Conservation (phyloP, 2,113 vertebrate species). For the Procavia capensis region DNA sequence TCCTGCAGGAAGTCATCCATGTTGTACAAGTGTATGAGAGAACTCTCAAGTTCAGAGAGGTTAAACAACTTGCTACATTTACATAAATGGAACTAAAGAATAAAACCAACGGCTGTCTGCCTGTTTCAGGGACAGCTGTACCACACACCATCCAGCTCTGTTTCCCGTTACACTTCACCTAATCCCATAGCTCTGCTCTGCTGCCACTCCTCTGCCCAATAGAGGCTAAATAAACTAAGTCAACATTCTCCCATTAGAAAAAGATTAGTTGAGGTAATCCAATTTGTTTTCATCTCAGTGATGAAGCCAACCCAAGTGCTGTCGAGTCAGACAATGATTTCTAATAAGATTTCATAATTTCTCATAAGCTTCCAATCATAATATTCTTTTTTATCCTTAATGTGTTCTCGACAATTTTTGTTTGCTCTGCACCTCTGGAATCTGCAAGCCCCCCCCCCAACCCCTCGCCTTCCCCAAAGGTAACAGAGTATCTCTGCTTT, state of each 20-base stretch:
- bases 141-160: background rate
- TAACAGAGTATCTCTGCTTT: conserved; percentile 35
- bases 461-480: background rate
- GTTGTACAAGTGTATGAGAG: background rate
- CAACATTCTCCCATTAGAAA: background rate
- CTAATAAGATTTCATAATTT: background rate
- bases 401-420: background rate
- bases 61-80: background rate
- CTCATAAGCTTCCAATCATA: background rate
- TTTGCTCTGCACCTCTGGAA: background rate
- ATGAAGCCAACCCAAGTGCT: too few species aligned
- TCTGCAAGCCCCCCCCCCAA: background rate
- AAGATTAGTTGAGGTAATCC: background rate
- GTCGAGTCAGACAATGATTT: background rate
- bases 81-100: background rate
- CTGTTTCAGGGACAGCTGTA: background rate
- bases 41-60: background rate
- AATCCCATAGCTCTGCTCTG: background rate
- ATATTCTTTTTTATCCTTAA: background rate
- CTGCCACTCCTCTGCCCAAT: background rate
- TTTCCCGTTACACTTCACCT: background rate
- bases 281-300: background rate
- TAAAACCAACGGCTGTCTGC: rapidly evolving
- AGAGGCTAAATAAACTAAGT: background rate
- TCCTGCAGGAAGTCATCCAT: background rate